A percentile compares a stretch with the other conserved stretches of the same genome.
These are phyloP conservation scores for Amiota communis DNA, from an alignment of 2,888 invertebrate genomes.

Conservation along the genomic window DNA sequence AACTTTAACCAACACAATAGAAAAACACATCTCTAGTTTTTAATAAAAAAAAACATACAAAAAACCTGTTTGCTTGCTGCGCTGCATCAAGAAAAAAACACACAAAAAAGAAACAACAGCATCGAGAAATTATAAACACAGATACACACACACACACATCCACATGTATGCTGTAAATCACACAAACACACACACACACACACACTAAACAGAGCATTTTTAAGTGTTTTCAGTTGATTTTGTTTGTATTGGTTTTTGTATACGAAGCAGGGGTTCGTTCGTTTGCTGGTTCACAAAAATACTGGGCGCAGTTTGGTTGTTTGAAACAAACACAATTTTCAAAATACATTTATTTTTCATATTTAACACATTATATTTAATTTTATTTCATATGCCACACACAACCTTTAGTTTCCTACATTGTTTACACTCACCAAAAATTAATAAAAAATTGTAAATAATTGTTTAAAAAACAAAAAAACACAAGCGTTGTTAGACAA, in stretches of 20 bases:
- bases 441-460: conserved; percentile 58
- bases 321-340: conserved; percentile 13
- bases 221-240: neutral
- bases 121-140: conserved; percentile 33
- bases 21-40: too few species aligned
- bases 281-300: conserved; percentile 1
- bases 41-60: conserved; percentile 12
- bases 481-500: conserved; percentile 50
- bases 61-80: conserved; percentile 52
- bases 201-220: neutral
- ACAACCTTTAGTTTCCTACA: neutral
- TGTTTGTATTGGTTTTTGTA: neutral
- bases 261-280: neutral
- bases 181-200: neutral
- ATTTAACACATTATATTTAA: conserved; percentile 24
- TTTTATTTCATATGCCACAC: conserved; percentile 14
- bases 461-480: conserved; percentile 57
- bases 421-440: conserved; percentile 57
- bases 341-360: conserved; percentile 32
- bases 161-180: neutral
- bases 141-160: conserved; percentile 8
- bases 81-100: conserved; percentile 45
- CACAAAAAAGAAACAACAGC: conserved; percentile 7
- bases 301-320: conserved; percentile 37
- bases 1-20: too few species aligned